These are phyloP conservation scores for Vultur gryphus DNA, from an alignment of 2,797 vertebrate genomes.

Conservation along the genomic window DNA sequence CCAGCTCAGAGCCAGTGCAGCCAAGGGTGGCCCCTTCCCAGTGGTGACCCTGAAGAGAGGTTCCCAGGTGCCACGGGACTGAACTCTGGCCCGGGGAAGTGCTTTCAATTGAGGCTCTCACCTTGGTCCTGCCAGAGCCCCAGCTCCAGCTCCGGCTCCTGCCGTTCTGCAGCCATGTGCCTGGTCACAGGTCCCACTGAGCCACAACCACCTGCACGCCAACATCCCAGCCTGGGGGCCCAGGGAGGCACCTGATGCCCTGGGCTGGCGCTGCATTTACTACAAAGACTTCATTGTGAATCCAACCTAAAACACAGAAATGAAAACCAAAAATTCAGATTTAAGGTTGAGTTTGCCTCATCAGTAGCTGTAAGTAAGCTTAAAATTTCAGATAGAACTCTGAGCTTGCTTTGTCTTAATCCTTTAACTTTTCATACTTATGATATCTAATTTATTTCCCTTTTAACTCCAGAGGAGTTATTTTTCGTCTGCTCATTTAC, in stretches of 20 bases:
- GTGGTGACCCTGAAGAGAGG: not conserved
- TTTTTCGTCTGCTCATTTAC: not conserved
- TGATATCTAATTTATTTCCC: not conserved
- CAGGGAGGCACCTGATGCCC: fast-evolving
- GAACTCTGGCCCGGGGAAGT: not conserved
- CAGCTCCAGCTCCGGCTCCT: not conserved
- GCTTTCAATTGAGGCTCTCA: not conserved
- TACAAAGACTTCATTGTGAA: not conserved
- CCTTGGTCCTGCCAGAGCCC: not conserved
- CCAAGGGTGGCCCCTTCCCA: not conserved
- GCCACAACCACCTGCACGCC: fast-evolving
- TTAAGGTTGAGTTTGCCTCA: not conserved
- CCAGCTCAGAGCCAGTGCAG: not conserved
- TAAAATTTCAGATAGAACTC: not conserved
- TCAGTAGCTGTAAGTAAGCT: not conserved
- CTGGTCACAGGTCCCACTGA: not conserved
- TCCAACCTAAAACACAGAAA: not conserved
- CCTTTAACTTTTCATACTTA: not conserved
- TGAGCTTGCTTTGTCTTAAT: not conserved
- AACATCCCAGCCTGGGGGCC: not conserved
- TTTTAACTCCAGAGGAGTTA: not conserved
- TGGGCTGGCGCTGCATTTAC: not conserved
- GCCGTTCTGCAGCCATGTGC: fast-evolving
- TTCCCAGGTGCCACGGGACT: not conserved
- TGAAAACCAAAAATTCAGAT: not conserved